Conservation (phyloP, 2,113 vertebrate species). For the Phalacrocorax pelagicus region DNA sequence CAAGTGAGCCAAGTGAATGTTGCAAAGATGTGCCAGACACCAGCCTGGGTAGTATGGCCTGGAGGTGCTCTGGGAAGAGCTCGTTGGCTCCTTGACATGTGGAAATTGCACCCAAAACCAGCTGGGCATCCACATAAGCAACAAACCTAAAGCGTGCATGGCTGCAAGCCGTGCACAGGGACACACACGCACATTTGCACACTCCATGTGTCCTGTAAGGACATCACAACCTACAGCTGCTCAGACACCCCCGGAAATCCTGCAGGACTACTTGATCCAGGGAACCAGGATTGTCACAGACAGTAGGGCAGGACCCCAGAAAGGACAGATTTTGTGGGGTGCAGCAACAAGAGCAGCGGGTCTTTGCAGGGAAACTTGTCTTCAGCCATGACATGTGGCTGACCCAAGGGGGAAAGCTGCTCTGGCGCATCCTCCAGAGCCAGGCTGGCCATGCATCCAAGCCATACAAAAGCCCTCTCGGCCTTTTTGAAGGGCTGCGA, state of each 20-base stretch:
- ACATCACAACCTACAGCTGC: neutral
- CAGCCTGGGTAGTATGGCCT: fast-evolving
- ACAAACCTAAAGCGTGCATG: too few species aligned
- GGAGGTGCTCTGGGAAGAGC: neutral
- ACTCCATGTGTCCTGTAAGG: fast-evolving
- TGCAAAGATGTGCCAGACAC: neutral
- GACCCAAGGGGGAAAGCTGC: neutral
- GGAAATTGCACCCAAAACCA: neutral
- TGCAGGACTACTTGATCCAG: neutral
- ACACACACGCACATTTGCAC: neutral
- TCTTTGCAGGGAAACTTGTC: neutral
- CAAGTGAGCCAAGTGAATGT: neutral
- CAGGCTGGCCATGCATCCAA: neutral
- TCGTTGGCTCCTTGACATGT: fast-evolving
- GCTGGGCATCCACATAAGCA: neutral
- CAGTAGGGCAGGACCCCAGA: neutral
- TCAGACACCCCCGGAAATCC: neutral
- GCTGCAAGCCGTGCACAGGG: too few species aligned
- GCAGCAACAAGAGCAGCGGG: neutral
- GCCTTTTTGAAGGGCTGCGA: neutral
- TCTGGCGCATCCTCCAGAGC: neutral
- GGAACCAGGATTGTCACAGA: neutral
- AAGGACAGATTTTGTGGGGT: neutral
- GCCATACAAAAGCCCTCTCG: neutral
- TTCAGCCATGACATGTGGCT: fast-evolving